A percentile compares a stretch with the other conserved stretches of the same genome.
These are phyloP conservation scores for Lacerta bilineata DNA, from an alignment of 2,797 vertebrate genomes.

Conservation along the genomic window DNA sequence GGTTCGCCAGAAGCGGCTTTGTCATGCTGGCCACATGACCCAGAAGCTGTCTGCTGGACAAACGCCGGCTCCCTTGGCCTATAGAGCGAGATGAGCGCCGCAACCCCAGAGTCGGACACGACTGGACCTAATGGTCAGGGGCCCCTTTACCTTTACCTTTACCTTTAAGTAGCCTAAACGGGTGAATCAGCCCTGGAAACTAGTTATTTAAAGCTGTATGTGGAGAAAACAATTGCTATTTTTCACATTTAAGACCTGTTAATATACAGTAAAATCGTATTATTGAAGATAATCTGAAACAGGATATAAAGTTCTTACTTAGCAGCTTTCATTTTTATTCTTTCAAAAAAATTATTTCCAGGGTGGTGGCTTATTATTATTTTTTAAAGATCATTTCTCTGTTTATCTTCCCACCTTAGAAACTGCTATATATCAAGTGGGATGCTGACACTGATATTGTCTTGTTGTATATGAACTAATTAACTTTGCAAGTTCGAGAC, in stretches of 20 bases:
- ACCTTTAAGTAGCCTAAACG: background rate
- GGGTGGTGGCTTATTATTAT: background rate
- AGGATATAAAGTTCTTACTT: background rate
- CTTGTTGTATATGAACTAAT: slow-evolving; percentile 39
- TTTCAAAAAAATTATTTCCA: background rate
- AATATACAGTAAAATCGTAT: background rate
- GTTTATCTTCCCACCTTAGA: slow-evolving; percentile 38
- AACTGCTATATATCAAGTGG: slow-evolving; percentile 43
- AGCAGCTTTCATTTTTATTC: slow-evolving; percentile 15
- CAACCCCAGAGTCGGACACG: no score
- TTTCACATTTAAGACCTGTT: slow-evolving; percentile 47
- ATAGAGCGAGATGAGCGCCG: no score
- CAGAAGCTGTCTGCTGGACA: no score
- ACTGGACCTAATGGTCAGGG: no score
- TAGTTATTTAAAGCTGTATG: background rate
- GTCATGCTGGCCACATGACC: no score
- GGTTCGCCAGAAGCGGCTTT: no score
- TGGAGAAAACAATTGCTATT: slow-evolving; percentile 26
- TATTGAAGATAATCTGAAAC: background rate
- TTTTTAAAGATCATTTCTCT: slow-evolving; percentile 4
- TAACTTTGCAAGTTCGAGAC: slow-evolving; percentile 22
- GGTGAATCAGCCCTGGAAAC: slow-evolving; percentile 49
- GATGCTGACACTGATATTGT: slow-evolving; percentile 1
- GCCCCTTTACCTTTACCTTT: no score
- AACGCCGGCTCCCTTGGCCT: no score